Conservation (phyloP, 1,140 invertebrate genomes). For the Neodiprion pinetum region DNA sequence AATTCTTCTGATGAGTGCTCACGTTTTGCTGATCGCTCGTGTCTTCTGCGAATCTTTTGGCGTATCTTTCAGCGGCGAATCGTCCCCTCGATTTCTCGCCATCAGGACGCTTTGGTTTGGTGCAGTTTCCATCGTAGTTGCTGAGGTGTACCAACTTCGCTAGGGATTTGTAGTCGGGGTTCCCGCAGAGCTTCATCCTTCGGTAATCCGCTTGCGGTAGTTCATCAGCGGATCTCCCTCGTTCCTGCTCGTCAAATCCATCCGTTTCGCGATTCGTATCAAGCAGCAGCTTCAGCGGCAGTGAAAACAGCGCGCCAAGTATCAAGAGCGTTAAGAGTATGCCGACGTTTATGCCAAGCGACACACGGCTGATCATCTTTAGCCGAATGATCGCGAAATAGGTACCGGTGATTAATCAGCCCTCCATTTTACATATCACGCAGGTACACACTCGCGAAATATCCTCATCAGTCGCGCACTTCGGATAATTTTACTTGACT, state of each 20-base stretch:
- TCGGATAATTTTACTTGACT: too few relatives aligned
- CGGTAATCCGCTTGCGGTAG: slow-evolving; percentile 31
- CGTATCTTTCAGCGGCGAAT: background rate
- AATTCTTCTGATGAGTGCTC: slow-evolving; percentile 33
- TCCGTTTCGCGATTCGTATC: slow-evolving; percentile 38
- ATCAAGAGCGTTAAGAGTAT: slow-evolving; percentile 46
- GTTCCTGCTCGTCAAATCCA: slow-evolving; percentile 16
- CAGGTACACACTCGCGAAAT: too few relatives aligned
- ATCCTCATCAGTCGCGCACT: too few relatives aligned
- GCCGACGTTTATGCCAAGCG: slow-evolving; percentile 48
- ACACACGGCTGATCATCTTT: slow-evolving; percentile 42
- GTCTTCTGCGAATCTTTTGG: background rate
- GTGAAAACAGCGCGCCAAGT: slow-evolving; percentile 45
- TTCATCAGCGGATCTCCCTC: background rate
- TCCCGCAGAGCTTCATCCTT: slow-evolving; percentile 42
- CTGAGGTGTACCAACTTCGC: slow-evolving; percentile 36
- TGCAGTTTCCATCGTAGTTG: slow-evolving; percentile 53
- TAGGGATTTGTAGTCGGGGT: slow-evolving; percentile 36
- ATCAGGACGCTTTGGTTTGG: slow-evolving; percentile 13
- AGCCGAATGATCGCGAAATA: background rate
- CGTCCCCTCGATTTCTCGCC: background rate
- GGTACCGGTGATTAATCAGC: background rate
- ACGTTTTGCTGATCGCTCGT: slow-evolving; percentile 10
- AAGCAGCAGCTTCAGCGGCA: slow-evolving; percentile 46
- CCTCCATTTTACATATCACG: background rate